phyloP scores from a whole-genome alignment of 2,113 vertebrate genomes.

The Boulengeromyrus knoepffleri region DNA sequence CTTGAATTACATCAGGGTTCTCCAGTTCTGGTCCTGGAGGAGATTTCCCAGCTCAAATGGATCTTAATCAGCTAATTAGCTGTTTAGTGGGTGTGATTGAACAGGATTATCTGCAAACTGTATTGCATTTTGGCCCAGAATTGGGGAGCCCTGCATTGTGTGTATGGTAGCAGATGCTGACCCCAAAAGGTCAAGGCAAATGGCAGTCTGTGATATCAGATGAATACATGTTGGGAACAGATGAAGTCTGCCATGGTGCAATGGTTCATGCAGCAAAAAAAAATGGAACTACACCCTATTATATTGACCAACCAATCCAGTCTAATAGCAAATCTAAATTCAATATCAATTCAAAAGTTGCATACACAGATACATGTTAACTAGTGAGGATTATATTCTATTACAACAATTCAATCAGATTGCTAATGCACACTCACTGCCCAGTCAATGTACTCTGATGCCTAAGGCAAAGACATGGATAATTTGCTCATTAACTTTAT shows the following conservation, averaged over 20 bases:
- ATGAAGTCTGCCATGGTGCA: background rate
- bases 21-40: background rate
- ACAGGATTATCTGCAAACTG: background rate
- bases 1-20: background rate
- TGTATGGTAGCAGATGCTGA: background rate
- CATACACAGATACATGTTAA: background rate
- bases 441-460: background rate
- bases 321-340: background rate
- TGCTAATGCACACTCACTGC: background rate
- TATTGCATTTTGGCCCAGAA: background rate
- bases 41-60: background rate
- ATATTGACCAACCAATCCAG: background rate
- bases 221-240: background rate
- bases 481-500: background rate
- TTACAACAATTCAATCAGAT: background rate
- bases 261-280: background rate
- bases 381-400: background rate
- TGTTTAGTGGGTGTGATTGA: background rate
- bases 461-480: background rate
- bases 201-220: background rate
- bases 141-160: background rate
- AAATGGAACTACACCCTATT: background rate
- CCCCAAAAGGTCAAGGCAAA: background rate
- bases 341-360: background rate
- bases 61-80: background rate